phyloP scores from a whole-genome alignment of 2,113 vertebrate species.

The Stegostoma tigrinum region DNA sequence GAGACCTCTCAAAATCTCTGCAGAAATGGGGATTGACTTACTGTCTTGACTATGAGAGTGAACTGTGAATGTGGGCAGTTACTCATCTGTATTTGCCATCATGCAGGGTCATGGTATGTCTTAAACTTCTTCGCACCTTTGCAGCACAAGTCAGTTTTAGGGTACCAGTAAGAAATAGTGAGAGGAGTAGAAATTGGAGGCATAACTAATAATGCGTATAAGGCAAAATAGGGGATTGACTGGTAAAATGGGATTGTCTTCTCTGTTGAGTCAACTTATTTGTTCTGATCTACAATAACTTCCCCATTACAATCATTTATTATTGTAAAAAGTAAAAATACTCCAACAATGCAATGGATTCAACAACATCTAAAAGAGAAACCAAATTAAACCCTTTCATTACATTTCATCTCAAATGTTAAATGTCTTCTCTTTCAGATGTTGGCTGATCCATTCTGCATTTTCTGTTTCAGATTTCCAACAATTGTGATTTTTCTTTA shows the following conservation, averaged over 20 bases:
- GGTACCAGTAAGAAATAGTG: not conserved
- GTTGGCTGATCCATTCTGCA: not conserved
- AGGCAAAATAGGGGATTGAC: not conserved
- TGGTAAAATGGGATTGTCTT: not conserved
- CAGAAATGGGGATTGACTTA: not conserved
- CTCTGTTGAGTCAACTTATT: not conserved
- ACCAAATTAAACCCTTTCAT: not conserved
- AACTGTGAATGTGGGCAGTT: not conserved
- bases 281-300: not conserved
- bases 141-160: not conserved
- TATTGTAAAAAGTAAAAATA: not conserved
- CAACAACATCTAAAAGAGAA: constrained; percentile 18
- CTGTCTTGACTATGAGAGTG: not conserved
- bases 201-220: not conserved
- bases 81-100: not conserved
- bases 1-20: not conserved
- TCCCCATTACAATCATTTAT: not conserved
- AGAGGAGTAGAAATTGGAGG: too few species aligned
- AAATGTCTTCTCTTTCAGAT: constrained; percentile 13
- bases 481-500: not conserved
- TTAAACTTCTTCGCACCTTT: not conserved
- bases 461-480: not conserved
- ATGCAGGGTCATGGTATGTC: too few species aligned
- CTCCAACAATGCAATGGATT: not conserved
- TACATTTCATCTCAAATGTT: not conserved